Evolutionary conservation across 1,140 invertebrate species (phyloP).

Genomic region (Leptinotarsa defecta): DNA sequence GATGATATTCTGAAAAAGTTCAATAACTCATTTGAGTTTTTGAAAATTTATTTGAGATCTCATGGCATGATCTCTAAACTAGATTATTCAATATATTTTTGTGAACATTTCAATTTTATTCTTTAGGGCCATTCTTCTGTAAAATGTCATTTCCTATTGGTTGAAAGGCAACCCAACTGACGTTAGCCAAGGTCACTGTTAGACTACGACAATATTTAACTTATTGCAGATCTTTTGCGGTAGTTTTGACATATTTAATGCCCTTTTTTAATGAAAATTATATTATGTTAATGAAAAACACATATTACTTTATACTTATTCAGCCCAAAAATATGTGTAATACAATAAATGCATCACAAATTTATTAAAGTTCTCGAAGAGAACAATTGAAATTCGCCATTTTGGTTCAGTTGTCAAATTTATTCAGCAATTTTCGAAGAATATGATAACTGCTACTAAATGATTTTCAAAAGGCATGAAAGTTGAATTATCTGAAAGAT

Average conservation of each 20-base stretch:
- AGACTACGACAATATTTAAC: constrained; percentile 54
- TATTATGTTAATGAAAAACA: neutral
- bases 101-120: neutral
- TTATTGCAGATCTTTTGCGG: constrained; percentile 44
- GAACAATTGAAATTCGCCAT: constrained; percentile 53
- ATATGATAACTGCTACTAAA: neutral
- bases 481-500: neutral
- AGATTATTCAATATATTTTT: neutral
- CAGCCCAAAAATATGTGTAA: neutral
- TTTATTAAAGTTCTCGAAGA: constrained; percentile 42
- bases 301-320: constrained; percentile 10
- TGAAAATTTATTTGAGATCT: neutral
- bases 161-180: constrained; percentile 50
- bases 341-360: constrained; percentile 51
- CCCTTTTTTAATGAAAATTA: constrained; percentile 12
- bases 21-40: neutral
- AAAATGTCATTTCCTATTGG: constrained; percentile 41
- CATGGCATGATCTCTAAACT: neutral
- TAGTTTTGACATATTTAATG: constrained; percentile 38
- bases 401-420: constrained; percentile 61
- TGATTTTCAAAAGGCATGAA: neutral
- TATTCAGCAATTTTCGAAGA: constrained; percentile 11
- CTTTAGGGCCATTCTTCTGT: constrained; percentile 39
- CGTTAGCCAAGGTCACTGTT: constrained; percentile 56
- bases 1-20: constrained; percentile 65